phyloP scores from a whole-genome alignment of 2,797 vertebrate genomes.

The Coluber constrictor region DNA sequence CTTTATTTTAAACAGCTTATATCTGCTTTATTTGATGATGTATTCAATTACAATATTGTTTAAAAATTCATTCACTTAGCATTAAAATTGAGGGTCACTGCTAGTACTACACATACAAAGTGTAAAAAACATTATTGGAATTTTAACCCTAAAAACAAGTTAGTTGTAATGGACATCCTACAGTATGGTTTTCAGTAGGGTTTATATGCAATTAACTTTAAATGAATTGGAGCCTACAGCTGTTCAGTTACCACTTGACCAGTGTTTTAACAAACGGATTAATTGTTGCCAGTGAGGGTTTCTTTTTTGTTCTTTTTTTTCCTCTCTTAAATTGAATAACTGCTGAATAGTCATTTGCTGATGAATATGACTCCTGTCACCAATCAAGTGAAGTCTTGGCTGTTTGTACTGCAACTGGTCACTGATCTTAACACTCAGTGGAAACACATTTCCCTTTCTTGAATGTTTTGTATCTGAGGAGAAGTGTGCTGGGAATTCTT shows the following conservation, averaged over 20 bases:
- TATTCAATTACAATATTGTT: background rate
- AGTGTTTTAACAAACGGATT: background rate
- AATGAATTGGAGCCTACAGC: fast-evolving
- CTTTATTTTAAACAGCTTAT: background rate
- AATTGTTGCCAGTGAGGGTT: background rate
- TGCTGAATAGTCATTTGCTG: background rate
- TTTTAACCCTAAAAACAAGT: background rate
- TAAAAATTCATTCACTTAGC: background rate
- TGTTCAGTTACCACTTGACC: background rate
- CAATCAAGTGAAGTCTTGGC: constrained; percentile 5
- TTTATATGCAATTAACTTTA: too few relatives aligned
- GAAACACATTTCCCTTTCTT: background rate
- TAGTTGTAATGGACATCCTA: background rate
- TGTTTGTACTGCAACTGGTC: background rate
- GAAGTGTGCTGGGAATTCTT: background rate
- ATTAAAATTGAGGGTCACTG: background rate
- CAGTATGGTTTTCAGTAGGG: background rate
- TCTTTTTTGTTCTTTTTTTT: background rate
- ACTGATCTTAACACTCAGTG: constrained; percentile 43
- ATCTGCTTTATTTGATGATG: background rate
- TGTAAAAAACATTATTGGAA: background rate
- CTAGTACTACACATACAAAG: background rate
- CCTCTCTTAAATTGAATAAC: background rate
- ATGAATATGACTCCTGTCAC: constrained; percentile 1
- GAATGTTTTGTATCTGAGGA: background rate